A percentile compares a stretch with the other conserved stretches of the same genome.
phyloP scores from a whole-genome alignment of 2,888 invertebrate species.

The Cremastobaeus sp. region DNA sequence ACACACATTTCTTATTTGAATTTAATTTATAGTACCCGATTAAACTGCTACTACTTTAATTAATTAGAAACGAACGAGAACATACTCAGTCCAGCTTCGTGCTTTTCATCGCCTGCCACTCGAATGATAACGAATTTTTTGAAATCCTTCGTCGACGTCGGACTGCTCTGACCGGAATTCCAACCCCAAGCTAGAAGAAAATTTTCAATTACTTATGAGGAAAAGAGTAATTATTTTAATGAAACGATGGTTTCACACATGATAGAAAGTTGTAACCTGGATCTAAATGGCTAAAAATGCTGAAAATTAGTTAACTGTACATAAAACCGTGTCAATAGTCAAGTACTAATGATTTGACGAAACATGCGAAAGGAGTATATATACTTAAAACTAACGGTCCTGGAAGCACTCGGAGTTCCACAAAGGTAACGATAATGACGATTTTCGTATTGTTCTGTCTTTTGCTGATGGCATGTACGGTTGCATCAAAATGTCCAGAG shows the following conservation, averaged over 20 bases:
- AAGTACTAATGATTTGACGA: conserved; percentile 59
- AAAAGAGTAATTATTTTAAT: no score
- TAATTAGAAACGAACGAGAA: no score
- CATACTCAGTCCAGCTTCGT: conserved; percentile 76
- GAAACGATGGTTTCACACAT: no score
- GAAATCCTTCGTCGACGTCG: conserved; percentile 80
- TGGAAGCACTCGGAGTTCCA: conserved; percentile 49
- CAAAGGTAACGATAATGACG: conserved; percentile 37
- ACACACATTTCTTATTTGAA: background rate
- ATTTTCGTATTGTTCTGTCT: conserved; percentile 43
- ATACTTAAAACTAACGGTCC: conserved; percentile 59
- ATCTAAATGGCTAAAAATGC: conserved; percentile 16
- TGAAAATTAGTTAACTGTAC: conserved; percentile 67
- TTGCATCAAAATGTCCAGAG: conserved; percentile 70
- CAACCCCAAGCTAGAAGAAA: conserved; percentile 79
- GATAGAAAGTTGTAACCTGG: conserved; percentile 27
- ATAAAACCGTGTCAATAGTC: conserved; percentile 64
- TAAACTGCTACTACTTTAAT: no score
- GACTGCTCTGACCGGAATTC: conserved; percentile 79
- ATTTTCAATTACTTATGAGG: no score
- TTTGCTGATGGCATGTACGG: conserved; percentile 11
- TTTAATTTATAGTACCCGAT: background rate
- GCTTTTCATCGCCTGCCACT: conserved; percentile 81
- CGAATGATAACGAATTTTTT: conserved; percentile 83
- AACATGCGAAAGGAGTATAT: conserved; percentile 65